phyloP scores from a whole-genome alignment of 2,113 vertebrate species.

The Tetrao urogallus region DNA sequence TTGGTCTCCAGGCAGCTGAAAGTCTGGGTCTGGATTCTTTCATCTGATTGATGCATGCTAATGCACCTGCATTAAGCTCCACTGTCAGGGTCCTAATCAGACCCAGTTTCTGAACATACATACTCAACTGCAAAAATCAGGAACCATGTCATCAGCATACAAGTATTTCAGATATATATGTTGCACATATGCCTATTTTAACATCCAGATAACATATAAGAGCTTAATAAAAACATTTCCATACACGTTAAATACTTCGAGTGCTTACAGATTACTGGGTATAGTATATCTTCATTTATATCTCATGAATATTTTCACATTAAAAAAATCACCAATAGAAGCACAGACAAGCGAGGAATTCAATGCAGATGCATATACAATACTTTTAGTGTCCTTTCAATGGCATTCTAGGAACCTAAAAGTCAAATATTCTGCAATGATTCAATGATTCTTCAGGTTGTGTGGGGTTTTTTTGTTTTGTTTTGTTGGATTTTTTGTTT shows the following conservation, averaged over 20 bases:
- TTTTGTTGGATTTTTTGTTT: neutral
- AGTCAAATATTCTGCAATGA: neutral
- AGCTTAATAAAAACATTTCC: neutral
- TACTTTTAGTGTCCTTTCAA: neutral
- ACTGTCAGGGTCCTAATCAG: neutral
- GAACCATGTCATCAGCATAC: neutral
- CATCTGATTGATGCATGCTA: neutral
- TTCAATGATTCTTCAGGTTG: neutral
- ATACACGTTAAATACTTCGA: neutral
- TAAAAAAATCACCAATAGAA: neutral
- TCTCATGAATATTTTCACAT: neutral
- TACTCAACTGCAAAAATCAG: neutral
- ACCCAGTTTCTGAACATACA: neutral
- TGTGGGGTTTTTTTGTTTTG: too few species aligned
- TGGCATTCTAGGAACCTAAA: neutral
- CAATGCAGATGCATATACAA: neutral
- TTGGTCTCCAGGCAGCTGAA: slow-evolving; percentile 25
- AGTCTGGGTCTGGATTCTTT: slow-evolving; percentile 22
- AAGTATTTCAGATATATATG: neutral
- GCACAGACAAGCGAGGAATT: neutral
- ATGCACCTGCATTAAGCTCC: neutral
- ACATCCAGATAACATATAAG: neutral
- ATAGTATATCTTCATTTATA: neutral
- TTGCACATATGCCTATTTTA: neutral
- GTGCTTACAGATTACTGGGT: neutral